phyloP scores from a whole-genome alignment of 1,140 invertebrate species.

The Halotydeus destructor region DNA sequence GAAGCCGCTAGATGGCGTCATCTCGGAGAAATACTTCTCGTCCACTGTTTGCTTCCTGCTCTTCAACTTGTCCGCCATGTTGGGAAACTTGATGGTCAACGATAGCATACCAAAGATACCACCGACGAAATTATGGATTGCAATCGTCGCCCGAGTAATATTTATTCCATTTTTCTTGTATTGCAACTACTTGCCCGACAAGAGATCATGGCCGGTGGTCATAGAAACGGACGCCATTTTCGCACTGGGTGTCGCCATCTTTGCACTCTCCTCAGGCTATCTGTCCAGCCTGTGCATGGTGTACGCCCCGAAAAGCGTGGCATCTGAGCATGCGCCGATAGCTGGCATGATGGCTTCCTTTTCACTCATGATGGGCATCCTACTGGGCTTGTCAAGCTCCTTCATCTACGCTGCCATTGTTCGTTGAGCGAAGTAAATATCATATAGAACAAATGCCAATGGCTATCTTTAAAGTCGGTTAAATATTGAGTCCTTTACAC shows the following conservation, averaged over 20 bases:
- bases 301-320: constrained; percentile 74
- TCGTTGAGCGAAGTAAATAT: too few relatives aligned
- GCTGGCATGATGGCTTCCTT: constrained; percentile 91
- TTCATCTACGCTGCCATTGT: constrained; percentile 48
- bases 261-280: constrained; percentile 75
- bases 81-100: constrained; percentile 44
- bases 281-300: constrained; percentile 88
- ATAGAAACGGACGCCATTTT: constrained; percentile 67
- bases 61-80: constrained; percentile 78
- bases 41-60: constrained; percentile 79
- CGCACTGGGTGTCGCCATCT: constrained; percentile 43
- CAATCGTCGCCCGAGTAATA: constrained; percentile 48
- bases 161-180: constrained; percentile 76
- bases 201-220: constrained; percentile 41
- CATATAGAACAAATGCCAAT: too few relatives aligned
- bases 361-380: constrained; percentile 71
- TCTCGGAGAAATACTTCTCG: constrained; percentile 75
- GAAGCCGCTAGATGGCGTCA: constrained; percentile 33
- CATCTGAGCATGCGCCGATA: constrained; percentile 51
- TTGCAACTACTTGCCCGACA: constrained; percentile 59
- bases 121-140: constrained; percentile 54
- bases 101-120: constrained; percentile 20
- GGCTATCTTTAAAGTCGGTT: too few relatives aligned
- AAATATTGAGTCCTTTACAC: too few relatives aligned
- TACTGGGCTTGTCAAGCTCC: constrained; percentile 54